Conservation (phyloP, 2,113 vertebrate species). For the Prolemur simus region DNA sequence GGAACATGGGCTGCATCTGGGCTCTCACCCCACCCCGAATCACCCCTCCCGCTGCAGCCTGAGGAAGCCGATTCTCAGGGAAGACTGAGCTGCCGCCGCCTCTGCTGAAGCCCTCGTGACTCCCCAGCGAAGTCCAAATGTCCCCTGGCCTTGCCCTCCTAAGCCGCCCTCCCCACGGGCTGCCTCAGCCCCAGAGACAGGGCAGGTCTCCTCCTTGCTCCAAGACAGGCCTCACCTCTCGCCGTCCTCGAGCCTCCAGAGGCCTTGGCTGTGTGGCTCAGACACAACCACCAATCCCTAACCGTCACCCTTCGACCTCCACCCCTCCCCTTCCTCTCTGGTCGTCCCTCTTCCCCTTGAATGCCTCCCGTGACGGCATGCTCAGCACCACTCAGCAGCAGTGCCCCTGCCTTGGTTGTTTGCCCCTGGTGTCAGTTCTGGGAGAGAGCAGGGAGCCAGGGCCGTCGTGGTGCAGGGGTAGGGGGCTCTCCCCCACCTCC, state of each 20-base stretch:
- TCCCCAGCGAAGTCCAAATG: neutral
- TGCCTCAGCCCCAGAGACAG: neutral
- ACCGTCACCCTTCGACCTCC: fast-evolving
- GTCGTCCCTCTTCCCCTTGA: neutral
- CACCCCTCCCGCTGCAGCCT: neutral
- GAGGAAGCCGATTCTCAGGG: neutral
- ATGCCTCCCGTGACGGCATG: fast-evolving
- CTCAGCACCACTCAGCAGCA: neutral
- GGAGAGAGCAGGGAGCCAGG: neutral
- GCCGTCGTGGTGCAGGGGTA: fast-evolving
- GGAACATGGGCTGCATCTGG: fast-evolving
- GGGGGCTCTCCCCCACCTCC: neutral
- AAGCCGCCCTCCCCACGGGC: neutral
- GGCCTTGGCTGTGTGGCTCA: fast-evolving
- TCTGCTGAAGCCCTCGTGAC: neutral
- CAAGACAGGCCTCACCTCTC: neutral
- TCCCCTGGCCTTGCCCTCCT: neutral
- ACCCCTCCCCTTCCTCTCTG: neutral
- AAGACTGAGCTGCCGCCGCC: fast-evolving
- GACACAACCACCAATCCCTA: fast-evolving
- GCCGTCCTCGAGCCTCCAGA: neutral
- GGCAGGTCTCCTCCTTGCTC: neutral
- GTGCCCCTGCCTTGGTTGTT: fast-evolving
- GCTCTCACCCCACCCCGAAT: neutral
- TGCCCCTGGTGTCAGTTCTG: neutral